phyloP scores from a whole-genome alignment of 2,113 vertebrate species.

The Dipodomys ordii region DNA sequence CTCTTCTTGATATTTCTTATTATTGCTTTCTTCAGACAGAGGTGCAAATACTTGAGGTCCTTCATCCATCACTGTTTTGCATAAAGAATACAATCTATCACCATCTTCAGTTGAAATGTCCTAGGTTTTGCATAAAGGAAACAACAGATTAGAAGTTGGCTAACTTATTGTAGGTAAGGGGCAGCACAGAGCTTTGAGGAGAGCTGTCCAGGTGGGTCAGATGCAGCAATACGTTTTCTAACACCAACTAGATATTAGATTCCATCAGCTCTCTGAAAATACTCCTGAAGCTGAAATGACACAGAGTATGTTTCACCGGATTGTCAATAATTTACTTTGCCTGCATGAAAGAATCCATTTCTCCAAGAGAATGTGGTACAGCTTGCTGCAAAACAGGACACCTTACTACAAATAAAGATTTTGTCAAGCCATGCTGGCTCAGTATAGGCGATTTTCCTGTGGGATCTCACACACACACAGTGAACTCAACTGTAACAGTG shows the following conservation, averaged over 20 bases:
- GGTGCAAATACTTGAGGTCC: constrained; percentile 95
- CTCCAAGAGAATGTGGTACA: neutral
- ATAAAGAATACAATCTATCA: constrained; percentile 93
- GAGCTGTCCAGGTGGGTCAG: neutral
- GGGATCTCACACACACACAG: neutral
- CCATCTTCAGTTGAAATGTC: constrained; percentile 97
- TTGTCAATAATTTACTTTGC: neutral
- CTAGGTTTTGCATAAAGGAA: constrained; percentile 77
- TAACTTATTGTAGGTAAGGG: neutral
- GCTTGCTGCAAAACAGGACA: neutral
- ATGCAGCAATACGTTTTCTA: neutral
- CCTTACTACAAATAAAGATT: neutral
- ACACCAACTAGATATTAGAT: neutral
- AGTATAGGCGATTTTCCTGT: neutral
- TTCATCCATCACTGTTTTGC: constrained; percentile 93
- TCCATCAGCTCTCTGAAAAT: constrained; percentile 41
- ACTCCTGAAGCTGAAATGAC: neutral
- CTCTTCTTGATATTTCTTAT: constrained; percentile 95
- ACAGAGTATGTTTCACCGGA: constrained; percentile 4
- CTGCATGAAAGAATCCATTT: neutral
- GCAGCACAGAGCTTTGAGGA: neutral
- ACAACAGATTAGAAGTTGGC: constrained; percentile 25
- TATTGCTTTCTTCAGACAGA: constrained; percentile 91
- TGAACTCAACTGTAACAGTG: neutral
- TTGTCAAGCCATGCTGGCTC: neutral